A percentile compares a stretch with the other conserved stretches of the same genome.
These are phyloP conservation scores for Mohoua ochrocephala DNA, from an alignment of 2,113 vertebrate genomes.

Conservation along the genomic window DNA sequence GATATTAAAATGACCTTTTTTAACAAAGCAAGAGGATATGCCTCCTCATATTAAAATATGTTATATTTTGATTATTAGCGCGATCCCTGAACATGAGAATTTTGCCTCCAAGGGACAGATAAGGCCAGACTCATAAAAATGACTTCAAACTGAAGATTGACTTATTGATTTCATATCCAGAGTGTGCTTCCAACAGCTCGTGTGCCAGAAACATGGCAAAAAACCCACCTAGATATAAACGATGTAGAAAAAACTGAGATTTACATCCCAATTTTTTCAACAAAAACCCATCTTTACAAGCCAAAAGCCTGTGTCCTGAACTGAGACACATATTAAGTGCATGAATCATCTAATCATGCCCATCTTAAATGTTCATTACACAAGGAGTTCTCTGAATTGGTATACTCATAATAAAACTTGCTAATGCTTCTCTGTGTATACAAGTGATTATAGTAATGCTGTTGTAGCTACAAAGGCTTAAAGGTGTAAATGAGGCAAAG, in stretches of 20 bases:
- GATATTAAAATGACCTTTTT: constrained; percentile 30
- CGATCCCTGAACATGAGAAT: background rate
- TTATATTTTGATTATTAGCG: background rate
- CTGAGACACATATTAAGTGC: background rate
- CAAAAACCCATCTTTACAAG: background rate
- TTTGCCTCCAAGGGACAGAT: background rate
- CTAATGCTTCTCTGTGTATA: background rate
- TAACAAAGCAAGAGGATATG: background rate
- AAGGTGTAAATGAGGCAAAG: background rate
- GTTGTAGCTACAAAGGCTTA: background rate
- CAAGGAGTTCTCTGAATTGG: background rate
- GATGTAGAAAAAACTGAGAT: background rate
- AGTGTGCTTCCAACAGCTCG: background rate
- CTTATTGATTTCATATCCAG: background rate
- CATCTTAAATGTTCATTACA: background rate
- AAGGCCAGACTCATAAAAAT: background rate
- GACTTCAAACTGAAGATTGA: background rate
- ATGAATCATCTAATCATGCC: background rate
- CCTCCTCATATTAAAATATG: background rate
- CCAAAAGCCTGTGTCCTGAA: background rate
- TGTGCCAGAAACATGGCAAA: background rate
- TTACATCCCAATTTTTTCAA: background rate
- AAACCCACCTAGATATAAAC: background rate
- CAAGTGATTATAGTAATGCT: background rate
- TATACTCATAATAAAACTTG: background rate